These are phyloP conservation scores for Danio kyathit DNA, from an alignment of 2,797 vertebrate species.

Conservation along the genomic window DNA sequence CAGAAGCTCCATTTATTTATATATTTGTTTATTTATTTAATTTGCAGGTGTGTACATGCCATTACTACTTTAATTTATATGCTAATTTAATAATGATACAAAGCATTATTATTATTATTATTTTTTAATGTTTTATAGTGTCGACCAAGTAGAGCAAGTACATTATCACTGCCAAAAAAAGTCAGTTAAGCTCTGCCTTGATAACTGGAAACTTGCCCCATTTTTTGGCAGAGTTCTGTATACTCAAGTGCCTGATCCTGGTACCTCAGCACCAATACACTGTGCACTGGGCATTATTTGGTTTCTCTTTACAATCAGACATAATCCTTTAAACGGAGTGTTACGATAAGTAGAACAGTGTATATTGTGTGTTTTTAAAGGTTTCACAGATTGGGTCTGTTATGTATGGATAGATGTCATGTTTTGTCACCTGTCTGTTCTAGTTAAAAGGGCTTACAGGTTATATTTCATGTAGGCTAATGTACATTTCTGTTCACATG, in stretches of 20 bases:
- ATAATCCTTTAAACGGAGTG: constrained; percentile 37
- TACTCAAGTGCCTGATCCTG: constrained; percentile 76
- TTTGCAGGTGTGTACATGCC: constrained; percentile 43
- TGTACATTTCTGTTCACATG: constrained; percentile 35
- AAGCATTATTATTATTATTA: too few species aligned
- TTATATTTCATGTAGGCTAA: constrained; percentile 48
- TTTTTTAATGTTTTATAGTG: constrained; percentile 21
- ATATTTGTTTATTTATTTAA: not conserved
- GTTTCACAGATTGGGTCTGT: not conserved
- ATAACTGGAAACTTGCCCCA: constrained; percentile 23
- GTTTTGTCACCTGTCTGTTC: constrained; percentile 10
- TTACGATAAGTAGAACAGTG: constrained; percentile 10
- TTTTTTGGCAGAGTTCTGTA: constrained; percentile 43
- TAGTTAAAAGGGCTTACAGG: constrained; percentile 45
- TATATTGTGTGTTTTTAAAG: not conserved
- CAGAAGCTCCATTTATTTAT: constrained; percentile 34
- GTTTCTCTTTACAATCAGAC: constrained; percentile 37
- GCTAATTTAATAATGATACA: constrained; percentile 41
- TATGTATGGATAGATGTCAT: not conserved
- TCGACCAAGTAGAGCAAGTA: constrained; percentile 38
- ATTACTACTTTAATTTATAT: constrained; percentile 48
- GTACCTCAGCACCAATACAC: constrained; percentile 71
- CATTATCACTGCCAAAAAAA: constrained; percentile 55
- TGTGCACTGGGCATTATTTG: constrained; percentile 64
- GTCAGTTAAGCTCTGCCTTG: constrained; percentile 36